phyloP scores from a whole-genome alignment of 2,113 vertebrate genomes.

The Perca fluviatilis region DNA sequence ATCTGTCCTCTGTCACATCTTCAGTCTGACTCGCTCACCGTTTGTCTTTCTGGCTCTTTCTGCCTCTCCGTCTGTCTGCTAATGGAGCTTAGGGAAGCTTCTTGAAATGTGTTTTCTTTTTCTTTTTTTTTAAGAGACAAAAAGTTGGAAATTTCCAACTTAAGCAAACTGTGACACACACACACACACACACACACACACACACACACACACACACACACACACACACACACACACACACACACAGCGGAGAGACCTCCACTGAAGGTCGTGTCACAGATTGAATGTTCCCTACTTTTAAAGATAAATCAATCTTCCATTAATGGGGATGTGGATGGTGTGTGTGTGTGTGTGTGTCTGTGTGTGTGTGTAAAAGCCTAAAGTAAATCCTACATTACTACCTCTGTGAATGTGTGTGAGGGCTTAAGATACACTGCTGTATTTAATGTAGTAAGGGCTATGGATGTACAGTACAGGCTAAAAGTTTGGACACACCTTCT shows the following conservation, averaged over 20 bases:
- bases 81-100: conserved; percentile 21
- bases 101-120: not conserved
- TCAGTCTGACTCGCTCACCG: conserved; percentile 6
- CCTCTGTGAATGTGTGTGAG: conserved; percentile 19
- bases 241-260: conserved; percentile 11
- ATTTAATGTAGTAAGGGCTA: conserved; percentile 35
- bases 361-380: conserved; percentile 26
- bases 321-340: conserved; percentile 42
- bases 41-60: not conserved
- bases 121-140: conserved; percentile 27
- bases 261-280: conserved; percentile 69
- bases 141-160: conserved; percentile 38
- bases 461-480: too few species aligned
- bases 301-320: conserved; percentile 78
- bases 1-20: conserved; percentile 41
- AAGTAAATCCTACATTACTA: conserved; percentile 13
- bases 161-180: conserved; percentile 38
- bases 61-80: not conserved
- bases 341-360: conserved; percentile 41
- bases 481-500: too few species aligned
- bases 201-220: conserved; percentile 13
- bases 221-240: conserved; percentile 29
- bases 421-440: not conserved
- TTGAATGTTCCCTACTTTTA: conserved; percentile 72
- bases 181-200: conserved; percentile 13